Percentiles rank a stretch among this genome's conserved stretches.
These are phyloP conservation scores for Propithecus coquereli DNA, from an alignment of 2,113 vertebrate species.

Conservation along the genomic window DNA sequence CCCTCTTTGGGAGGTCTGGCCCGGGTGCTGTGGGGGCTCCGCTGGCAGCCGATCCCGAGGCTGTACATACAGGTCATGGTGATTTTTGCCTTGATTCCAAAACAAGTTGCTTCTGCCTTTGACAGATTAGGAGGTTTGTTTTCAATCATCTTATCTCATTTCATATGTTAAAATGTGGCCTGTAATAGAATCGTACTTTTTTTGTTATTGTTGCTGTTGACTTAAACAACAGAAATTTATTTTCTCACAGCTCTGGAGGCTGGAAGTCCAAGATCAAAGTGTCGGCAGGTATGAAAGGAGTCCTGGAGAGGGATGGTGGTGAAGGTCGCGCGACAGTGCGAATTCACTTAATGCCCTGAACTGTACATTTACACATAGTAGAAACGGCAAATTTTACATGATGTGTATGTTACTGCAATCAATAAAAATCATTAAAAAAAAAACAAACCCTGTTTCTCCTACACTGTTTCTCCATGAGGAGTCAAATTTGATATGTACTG, in stretches of 20 bases:
- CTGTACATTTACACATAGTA: not conserved
- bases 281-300: not conserved
- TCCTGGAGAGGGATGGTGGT: not conserved
- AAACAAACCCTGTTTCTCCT: not conserved
- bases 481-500: not conserved
- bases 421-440: not conserved
- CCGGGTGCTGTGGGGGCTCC: not conserved
- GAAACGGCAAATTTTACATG: not conserved
- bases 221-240: not conserved
- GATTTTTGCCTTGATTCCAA: too few relatives aligned
- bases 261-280: not conserved
- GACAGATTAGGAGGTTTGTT: not conserved
- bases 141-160: not conserved
- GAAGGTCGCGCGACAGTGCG: too few relatives aligned
- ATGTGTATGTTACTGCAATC: not conserved
- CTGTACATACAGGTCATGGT: rapidly evolving
- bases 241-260: not conserved
- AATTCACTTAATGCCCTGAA: too few relatives aligned
- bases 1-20: too few relatives aligned
- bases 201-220: not conserved
- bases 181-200: not conserved
- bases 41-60: rapidly evolving
- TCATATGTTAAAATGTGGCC: not conserved
- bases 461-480: not conserved
- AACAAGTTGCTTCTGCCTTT: not conserved